Percentiles rank a stretch among this genome's conserved stretches.
These are phyloP conservation scores for Neomicropteryx cornuta DNA, from an alignment of 1,140 invertebrate species.

Conservation along the genomic window DNA sequence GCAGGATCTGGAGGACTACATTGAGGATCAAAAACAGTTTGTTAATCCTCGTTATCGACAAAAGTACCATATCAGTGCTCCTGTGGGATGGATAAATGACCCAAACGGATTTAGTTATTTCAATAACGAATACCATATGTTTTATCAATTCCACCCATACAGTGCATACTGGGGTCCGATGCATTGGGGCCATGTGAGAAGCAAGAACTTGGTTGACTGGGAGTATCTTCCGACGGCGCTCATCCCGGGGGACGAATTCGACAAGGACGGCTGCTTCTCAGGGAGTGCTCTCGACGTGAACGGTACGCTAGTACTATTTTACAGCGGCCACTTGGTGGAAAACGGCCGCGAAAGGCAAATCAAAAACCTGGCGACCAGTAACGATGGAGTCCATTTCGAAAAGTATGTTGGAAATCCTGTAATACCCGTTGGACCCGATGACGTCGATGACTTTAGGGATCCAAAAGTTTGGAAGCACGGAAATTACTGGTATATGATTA, in stretches of 20 bases:
- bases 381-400: constrained; percentile 21
- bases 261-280: constrained; percentile 28
- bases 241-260: constrained; percentile 24
- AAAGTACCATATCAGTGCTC: constrained; percentile 24
- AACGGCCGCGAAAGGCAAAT: constrained; percentile 18
- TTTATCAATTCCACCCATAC: constrained; percentile 30
- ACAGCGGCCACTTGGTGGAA: constrained; percentile 23
- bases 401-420: constrained; percentile 27
- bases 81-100: constrained; percentile 33
- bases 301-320: constrained; percentile 26
- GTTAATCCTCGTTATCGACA: constrained; percentile 20
- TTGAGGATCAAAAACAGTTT: no score
- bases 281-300: constrained; percentile 29
- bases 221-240: constrained; percentile 26
- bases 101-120: constrained; percentile 31
- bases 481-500: constrained; percentile 27
- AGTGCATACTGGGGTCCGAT: constrained; percentile 18
- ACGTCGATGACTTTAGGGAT: constrained; percentile 27
- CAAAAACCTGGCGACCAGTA: constrained; percentile 23
- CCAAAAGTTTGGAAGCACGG: constrained; percentile 32
- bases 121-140: constrained; percentile 25
- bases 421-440: constrained; percentile 17
- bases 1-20: no score
- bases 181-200: constrained; percentile 30
- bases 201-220: constrained; percentile 28